Base-by-base conservation (phyloP, 1,140 invertebrate species). In the Drosophila cardini region DNA sequence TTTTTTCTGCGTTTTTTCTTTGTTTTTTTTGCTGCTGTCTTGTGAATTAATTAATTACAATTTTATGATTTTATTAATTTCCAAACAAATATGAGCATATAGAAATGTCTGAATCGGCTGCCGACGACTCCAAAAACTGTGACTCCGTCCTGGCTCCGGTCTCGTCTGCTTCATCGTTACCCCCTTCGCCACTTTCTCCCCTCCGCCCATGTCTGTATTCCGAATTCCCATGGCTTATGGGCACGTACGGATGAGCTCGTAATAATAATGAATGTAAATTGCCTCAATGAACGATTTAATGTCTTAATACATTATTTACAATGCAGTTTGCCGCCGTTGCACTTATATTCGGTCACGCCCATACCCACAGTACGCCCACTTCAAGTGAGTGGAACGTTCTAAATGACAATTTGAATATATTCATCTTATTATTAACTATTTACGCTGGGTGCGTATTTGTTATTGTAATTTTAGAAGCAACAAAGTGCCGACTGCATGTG, bases 231-330 rank as follows among this genome's bases (percentile, higher is more conserved):
- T 75, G 84, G 85, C 77, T 84, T 90, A 89, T 87, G 74, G 68
- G 74, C 84, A 89, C 84, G 85, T 89, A 84, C 61, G 64, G 64
- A 68, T 46, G 67, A 78, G 64, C 77, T 85, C 68, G 80, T 76
- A 78, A 85, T 89, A 89, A 89, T 84, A 89, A 89, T 89, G 85
- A 89, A 89, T 89, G 84, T 89, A 90, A 89, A 89, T 89, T 89
- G 77, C 80, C 64, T 65, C 85, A 90, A 89, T 85, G 84, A 90
- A 80, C 84, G 80, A 89, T 80, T 89, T 89, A 89, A 89, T 89
- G 84, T 78, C 84, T 89, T 89, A 84, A 89, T 89, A 75, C 70
- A 84, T 87, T 87, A 80, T 80, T 89, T 87, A 89, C 72, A 87
- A 72, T 86, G 72, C 76, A 80, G 80, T 81, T 83, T 48, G 55